phyloP scores from a whole-genome alignment of 1,140 invertebrate genomes.

The Contarinia nasturtii region DNA sequence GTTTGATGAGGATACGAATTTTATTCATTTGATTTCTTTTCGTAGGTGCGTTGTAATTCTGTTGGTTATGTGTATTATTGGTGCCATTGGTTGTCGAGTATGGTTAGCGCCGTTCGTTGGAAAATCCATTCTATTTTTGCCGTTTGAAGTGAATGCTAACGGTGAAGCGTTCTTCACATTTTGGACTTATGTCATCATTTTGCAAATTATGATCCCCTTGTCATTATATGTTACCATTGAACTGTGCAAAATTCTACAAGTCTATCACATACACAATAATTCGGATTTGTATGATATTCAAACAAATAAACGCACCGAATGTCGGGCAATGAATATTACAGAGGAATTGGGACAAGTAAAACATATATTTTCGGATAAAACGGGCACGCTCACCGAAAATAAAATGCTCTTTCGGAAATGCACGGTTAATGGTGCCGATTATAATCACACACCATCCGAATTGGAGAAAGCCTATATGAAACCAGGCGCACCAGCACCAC shows the following conservation, averaged over 20 bases:
- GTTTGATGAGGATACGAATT: no score
- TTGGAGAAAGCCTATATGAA: slow-evolving; percentile 26
- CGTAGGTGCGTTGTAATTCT: slow-evolving; percentile 71
- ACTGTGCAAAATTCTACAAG: slow-evolving; percentile 88
- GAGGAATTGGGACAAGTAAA: slow-evolving; percentile 93
- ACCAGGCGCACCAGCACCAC: slow-evolving; percentile 30
- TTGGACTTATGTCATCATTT: slow-evolving; percentile 88
- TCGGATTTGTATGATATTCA: slow-evolving; percentile 64
- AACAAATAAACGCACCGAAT: slow-evolving; percentile 76
- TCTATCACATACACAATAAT: slow-evolving; percentile 89
- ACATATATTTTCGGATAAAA: slow-evolving; percentile 95
- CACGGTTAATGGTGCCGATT: slow-evolving; percentile 74
- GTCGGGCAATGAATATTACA: slow-evolving; percentile 88
- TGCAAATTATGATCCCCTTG: slow-evolving; percentile 94
- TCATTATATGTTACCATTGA: slow-evolving; percentile 94
- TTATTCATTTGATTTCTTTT: neutral
- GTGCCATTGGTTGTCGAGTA: slow-evolving; percentile 72
- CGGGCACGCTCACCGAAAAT: slow-evolving; percentile 93
- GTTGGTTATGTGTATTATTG: slow-evolving; percentile 73
- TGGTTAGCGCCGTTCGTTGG: slow-evolving; percentile 47
- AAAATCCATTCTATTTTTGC: slow-evolving; percentile 28
- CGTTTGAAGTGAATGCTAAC: slow-evolving; percentile 33
- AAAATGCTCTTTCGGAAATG: slow-evolving; percentile 90
- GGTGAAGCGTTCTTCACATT: slow-evolving; percentile 77
- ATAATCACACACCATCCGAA: slow-evolving; percentile 54